Conservation (phyloP, 2,797 vertebrate species). For the Karalla daura region DNA sequence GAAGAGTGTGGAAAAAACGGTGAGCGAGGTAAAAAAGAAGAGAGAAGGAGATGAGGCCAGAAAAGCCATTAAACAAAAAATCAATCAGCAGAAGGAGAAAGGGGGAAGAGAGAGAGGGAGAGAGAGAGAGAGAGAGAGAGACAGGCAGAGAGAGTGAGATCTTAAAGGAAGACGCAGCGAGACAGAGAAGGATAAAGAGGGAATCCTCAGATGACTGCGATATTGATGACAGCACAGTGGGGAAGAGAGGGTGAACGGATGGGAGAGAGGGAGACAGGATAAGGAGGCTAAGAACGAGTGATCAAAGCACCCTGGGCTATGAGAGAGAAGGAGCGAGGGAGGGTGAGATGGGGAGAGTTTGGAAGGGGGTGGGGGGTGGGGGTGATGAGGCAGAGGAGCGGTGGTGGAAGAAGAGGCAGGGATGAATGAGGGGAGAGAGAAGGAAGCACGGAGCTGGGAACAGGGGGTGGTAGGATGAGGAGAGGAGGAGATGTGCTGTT, state of each 20-base stretch:
- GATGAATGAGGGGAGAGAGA: slow-evolving; percentile 25
- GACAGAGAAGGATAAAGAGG: slow-evolving; percentile 69
- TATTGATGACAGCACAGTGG: slow-evolving; percentile 80
- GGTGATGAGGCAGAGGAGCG: slow-evolving; percentile 14
- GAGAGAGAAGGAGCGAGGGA: slow-evolving; percentile 45
- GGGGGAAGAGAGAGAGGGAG: slow-evolving; percentile 18
- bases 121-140: slow-evolving; percentile 28
- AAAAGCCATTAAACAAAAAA: slow-evolving; percentile 78
- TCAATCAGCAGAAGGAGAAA: slow-evolving; percentile 70
- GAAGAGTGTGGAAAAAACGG: slow-evolving; percentile 29
- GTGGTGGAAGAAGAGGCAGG: slow-evolving; percentile 22
- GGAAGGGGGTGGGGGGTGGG: neutral
- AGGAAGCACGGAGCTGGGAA: slow-evolving; percentile 11
- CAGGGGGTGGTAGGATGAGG: neutral
- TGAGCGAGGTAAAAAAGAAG: slow-evolving; percentile 39
- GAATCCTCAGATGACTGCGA: slow-evolving; percentile 77
- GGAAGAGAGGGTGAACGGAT: slow-evolving; percentile 69
- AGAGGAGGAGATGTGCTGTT: slow-evolving; percentile 28
- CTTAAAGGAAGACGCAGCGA: slow-evolving; percentile 68
- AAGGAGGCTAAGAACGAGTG: slow-evolving; percentile 72
- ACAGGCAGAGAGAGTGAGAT: slow-evolving; percentile 62
- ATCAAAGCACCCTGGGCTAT: slow-evolving; percentile 75
- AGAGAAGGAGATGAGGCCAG: slow-evolving; percentile 60
- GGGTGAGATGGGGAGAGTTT: slow-evolving; percentile 24
- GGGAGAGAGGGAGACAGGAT: slow-evolving; percentile 61